Evolutionary conservation across 2,113 vertebrate genomes (phyloP), one percentile per base, ranked within the genome.

Genomic region (Cacatua alba): DNA sequence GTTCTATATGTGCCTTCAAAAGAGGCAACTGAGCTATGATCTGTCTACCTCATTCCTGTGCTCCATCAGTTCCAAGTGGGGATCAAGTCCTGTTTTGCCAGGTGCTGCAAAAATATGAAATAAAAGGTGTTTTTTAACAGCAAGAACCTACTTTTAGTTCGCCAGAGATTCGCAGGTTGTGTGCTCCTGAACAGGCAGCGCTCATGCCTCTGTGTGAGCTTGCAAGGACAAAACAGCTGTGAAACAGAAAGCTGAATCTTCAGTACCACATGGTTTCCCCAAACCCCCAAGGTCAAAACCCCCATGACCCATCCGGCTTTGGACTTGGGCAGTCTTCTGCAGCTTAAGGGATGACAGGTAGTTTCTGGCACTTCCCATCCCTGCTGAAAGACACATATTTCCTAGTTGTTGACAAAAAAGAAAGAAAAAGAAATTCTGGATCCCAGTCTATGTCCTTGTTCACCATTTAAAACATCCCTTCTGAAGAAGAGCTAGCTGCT

Each of bases 121-220:
- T 41, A 57, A 25, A 74, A 92, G 15, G 21, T 29, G 10, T 11
- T 31, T 28, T 82, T 86, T 57, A 63, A 18, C 41, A 72, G 65
- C 37, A 57, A 62, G 52, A 88, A 67, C 5, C 37, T 62, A 24
- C 70, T 44, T 72, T 25, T 28, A 51, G 25, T 60, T 86, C 65
- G 46, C 9, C 39, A 46, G 21, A 33, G 76, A 25, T 57, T 3
- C 48, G 48, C 16, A 62, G 37, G 75, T 33, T 63, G 35, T 11
- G 26, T 0, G 1, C 24, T 35, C 31, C 0, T 26, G 12, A 55
- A 49, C 0, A 4, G 57, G 46, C 39, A 31, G 23, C 1, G 0
- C 19, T 76, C 26, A 19, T 0, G 1, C 51, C 35, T 72, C 25
- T 1, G 0, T 17, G 12, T 8, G 65, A 43, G 65, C 53, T 37